Conservation (phyloP, 1,140 invertebrate genomes). For the Maniola jurtina region DNA sequence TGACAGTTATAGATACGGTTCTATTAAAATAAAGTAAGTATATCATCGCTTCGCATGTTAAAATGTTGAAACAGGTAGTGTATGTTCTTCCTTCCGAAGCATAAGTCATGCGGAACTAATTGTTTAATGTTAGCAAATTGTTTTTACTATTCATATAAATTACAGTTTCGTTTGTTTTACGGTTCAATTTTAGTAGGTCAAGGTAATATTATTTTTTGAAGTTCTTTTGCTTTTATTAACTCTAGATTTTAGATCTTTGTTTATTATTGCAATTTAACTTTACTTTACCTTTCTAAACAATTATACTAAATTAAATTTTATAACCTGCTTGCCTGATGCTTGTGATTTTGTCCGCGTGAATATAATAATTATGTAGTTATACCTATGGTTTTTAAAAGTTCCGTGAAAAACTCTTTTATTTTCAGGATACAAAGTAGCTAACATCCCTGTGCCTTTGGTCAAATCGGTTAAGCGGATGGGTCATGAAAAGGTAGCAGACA, state of each 20-base stretch:
- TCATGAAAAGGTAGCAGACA: too few relatives aligned
- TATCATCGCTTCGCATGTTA: slow-evolving; percentile 11
- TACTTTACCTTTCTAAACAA: too few relatives aligned
- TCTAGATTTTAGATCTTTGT: neutral
- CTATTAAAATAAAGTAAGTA: slow-evolving; percentile 8
- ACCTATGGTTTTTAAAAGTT: too few relatives aligned
- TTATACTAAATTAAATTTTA: too few relatives aligned
- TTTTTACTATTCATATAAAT: neutral
- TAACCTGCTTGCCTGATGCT: too few relatives aligned
- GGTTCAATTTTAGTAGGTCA: neutral
- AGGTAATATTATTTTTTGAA: neutral
- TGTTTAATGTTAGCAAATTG: neutral
- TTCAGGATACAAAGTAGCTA: too few relatives aligned
- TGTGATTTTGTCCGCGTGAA: too few relatives aligned
- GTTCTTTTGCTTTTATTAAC: neutral
- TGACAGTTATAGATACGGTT: neutral
- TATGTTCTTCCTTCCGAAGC: slow-evolving; percentile 10
- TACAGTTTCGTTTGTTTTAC: neutral
- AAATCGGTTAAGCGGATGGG: neutral
- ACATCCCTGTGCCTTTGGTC: too few relatives aligned
- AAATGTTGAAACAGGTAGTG: slow-evolving; percentile 13
- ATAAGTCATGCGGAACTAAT: slow-evolving; percentile 17
- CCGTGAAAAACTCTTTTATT: too few relatives aligned
- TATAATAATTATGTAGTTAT: too few relatives aligned
- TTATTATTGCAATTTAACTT: neutral